Evolutionary conservation across 2,113 vertebrate species (phyloP), one percentile per base, ranked within the genome.

Genomic region (Ictidomys tridecemlineatus): DNA sequence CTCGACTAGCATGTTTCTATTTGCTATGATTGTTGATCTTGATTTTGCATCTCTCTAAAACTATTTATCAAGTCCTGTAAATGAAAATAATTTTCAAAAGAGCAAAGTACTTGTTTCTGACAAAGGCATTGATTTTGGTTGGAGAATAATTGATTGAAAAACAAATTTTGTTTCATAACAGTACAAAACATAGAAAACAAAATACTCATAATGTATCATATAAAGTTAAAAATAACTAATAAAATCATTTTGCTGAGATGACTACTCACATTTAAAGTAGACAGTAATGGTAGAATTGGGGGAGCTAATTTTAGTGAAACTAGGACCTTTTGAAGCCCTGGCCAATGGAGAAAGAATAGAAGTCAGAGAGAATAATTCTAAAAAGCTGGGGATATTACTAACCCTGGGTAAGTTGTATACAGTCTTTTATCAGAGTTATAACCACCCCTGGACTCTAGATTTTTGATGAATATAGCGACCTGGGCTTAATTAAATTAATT

Each of bases 41-140:
- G 8, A 63, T 63, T 86, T 86, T 86, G 9, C 4, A 45, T 79
- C 26, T 93, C 18, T 78, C 32, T 45, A 86, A 69, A 61, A 78
- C 0, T 82, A 80, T 28, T 56, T 70, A 26, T 48, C 78, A 85
- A 89, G 1, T 84, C 18, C 9, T 74, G 67, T 77, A 63, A 82
- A n/a, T 73, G 28, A 92, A 92, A 76, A 89, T 70, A 5, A 85
- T 48, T 79, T 70, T 91, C 4, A 45, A 82, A 80, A 85, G 32
- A 74, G 6, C 2, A 82, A 78, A 76, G 4, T 28, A 85, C 8
- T 79, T 94, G 22, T 53, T 4, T 65, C 48, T 88, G 32, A 89
- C 8, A 78, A n/a, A 95, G 63, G 34, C 22, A 90, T 61, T 58
- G 30, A 32, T 88, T 90, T 92, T 88, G 28, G 83, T 89, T 85